Percentiles rank a stretch among this genome's conserved stretches.
phyloP scores from a whole-genome alignment of 64 coral and sea anemone genomes.

The Montipora foliosa region DNA sequence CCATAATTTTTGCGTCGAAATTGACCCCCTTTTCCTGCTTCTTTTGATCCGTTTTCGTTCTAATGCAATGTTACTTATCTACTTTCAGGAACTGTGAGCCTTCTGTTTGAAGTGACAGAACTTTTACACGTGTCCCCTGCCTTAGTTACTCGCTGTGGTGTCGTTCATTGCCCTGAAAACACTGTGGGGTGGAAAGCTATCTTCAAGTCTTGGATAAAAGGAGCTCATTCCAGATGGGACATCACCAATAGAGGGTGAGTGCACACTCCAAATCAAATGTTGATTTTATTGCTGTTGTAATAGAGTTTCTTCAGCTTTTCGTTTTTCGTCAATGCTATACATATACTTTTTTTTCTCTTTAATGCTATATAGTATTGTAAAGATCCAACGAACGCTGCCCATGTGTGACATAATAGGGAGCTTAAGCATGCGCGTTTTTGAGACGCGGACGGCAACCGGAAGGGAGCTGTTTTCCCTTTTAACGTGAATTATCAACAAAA shows the following conservation, averaged over 20 bases:
- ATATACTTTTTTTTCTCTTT: too few species aligned
- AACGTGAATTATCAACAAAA: too few species aligned
- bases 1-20: too few species aligned
- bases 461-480: too few species aligned
- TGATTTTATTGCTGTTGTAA: background rate
- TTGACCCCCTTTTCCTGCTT: too few species aligned
- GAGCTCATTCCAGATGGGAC: constrained; percentile 89
- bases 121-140: constrained; percentile 68
- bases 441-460: too few species aligned
- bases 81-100: constrained; percentile 53
- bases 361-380: too few species aligned
- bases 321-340: too few species aligned
- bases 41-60: background rate
- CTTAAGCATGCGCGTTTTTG: too few species aligned
- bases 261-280: background rate
- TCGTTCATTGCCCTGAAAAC: constrained; percentile 82
- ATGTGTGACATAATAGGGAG: too few species aligned
- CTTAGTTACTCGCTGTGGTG: constrained; percentile 85
- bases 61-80: background rate
- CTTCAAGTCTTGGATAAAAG: constrained; percentile 93
- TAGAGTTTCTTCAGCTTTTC: too few species aligned
- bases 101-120: constrained; percentile 87
- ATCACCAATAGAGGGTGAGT: constrained; percentile 92
- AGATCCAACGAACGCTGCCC: too few species aligned
- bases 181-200: constrained; percentile 90